Conservation (phyloP, 2,113 vertebrate genomes). For the Indicator maculatus region DNA sequence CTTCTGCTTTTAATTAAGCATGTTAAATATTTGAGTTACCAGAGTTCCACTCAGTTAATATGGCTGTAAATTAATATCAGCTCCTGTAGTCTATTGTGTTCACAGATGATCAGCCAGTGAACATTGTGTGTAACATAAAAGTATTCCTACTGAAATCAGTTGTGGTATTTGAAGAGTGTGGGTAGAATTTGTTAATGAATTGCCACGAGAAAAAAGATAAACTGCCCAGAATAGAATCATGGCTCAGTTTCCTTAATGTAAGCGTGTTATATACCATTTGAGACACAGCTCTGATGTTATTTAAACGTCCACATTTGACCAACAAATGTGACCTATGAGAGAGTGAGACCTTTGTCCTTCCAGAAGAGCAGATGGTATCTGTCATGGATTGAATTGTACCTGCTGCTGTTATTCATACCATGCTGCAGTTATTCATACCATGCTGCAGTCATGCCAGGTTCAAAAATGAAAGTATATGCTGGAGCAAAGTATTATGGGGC, state of each 20-base stretch:
- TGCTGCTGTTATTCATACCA: too few relatives aligned
- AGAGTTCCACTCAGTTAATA: not conserved
- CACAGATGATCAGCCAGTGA: fast-evolving
- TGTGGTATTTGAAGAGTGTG: not conserved
- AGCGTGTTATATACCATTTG: not conserved
- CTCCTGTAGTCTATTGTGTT: not conserved
- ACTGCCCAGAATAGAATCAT: not conserved
- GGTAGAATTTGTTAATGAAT: not conserved
- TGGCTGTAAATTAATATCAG: not conserved
- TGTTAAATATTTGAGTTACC: not conserved
- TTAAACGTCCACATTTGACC: not conserved
- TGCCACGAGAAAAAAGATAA: not conserved
- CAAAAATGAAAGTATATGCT: too few relatives aligned
- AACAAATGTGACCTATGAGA: not conserved
- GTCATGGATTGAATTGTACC: too few relatives aligned
- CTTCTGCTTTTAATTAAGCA: not conserved
- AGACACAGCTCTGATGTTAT: not conserved
- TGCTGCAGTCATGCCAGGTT: too few relatives aligned
- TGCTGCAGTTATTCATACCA: too few relatives aligned
- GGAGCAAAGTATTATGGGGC: too few relatives aligned
- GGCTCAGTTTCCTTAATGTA: not conserved
- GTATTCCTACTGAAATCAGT: not conserved
- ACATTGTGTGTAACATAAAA: not conserved
- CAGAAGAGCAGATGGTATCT: not conserved
- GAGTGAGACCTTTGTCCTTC: not conserved